phyloP scores from a whole-genome alignment of 2,113 vertebrate genomes.

The Perca flavescens region DNA sequence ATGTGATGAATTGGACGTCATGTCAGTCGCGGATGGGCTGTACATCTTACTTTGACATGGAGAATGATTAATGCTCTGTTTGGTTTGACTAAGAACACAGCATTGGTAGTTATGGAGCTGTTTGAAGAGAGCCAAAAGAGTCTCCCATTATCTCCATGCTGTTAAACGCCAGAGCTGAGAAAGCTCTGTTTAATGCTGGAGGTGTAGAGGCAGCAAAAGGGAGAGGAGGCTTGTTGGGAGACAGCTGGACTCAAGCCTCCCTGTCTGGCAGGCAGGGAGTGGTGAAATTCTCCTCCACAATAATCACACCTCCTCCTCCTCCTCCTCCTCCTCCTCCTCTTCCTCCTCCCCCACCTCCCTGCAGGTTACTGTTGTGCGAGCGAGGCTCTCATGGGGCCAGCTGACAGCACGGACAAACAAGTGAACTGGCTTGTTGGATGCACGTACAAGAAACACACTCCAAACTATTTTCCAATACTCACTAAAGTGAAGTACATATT shows the following conservation, averaged over 20 bases:
- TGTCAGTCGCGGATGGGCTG: not conserved
- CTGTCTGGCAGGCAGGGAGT: conserved; percentile 64
- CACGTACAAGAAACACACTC: conserved; percentile 16
- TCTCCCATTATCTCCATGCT: conserved; percentile 52
- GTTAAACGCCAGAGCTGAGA: conserved; percentile 52
- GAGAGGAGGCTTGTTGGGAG: conserved; percentile 25
- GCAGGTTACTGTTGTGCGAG: conserved; percentile 53
- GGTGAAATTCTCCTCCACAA: conserved; percentile 51
- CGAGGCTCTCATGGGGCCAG: conserved; percentile 59
- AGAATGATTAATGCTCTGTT: conserved; percentile 32
- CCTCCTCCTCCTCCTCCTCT: conserved; percentile 6
- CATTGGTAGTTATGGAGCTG: conserved; percentile 22
- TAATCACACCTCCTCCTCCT: conserved; percentile 39
- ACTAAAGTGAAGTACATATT: conserved; percentile 17
- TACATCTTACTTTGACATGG: conserved; percentile 22
- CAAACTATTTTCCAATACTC: not conserved
- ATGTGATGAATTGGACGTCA: conserved; percentile 9
- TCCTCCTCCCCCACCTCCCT: conserved; percentile 32
- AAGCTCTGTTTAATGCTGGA: conserved; percentile 48
- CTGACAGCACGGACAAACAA: conserved; percentile 71
- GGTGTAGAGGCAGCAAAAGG: conserved; percentile 44
- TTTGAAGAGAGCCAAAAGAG: conserved; percentile 50
- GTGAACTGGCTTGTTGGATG: conserved; percentile 49
- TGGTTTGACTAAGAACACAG: conserved; percentile 42
- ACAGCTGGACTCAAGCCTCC: conserved; percentile 65